A percentile compares a stretch with the other conserved stretches of the same genome.
Evolutionary conservation across 2,888 invertebrate species (phyloP).

Genomic region (Acronicta psi): DNA sequence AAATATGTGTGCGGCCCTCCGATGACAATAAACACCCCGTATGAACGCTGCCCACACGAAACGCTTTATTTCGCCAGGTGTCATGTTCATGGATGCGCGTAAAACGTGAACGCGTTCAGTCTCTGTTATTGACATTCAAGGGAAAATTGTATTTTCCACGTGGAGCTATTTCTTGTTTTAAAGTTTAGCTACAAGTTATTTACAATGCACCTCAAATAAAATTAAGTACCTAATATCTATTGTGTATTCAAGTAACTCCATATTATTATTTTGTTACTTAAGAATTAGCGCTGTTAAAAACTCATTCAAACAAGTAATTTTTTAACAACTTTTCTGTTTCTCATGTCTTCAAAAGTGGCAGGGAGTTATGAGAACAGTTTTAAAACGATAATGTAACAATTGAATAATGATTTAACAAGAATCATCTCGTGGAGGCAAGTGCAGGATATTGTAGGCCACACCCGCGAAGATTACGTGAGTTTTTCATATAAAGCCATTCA

Average conservation of each 20-base stretch:
- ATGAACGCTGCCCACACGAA: conserved; percentile 72
- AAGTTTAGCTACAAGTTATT: conserved; percentile 1
- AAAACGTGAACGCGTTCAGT: conserved; percentile 69
- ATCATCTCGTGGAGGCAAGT: conserved; percentile 74
- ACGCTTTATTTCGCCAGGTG: conserved; percentile 77
- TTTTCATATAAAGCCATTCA: conserved; percentile 88
- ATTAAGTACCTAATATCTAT: neutral
- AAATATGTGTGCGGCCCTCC: conserved; percentile 73
- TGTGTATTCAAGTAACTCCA: conserved; percentile 1
- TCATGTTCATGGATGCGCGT: conserved; percentile 70
- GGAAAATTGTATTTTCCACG: conserved; percentile 52
- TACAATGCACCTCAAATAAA: neutral
- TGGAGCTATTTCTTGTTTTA: conserved; percentile 27
- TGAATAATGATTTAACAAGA: conserved; percentile 69
- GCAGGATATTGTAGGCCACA: conserved; percentile 82
- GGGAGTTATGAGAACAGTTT: neutral
- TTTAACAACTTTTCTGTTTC: neutral
- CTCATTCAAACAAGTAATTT: neutral
- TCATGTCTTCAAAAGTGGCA: no score
- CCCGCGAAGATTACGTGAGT: conserved; percentile 85
- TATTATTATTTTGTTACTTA: neutral
- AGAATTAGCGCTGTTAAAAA: conserved; percentile 8
- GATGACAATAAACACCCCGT: conserved; percentile 76
- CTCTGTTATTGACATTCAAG: conserved; percentile 65
- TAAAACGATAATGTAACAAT: conserved; percentile 66